These are phyloP conservation scores for Drosophila kepulauana DNA, from an alignment of 1,140 invertebrate genomes.

Conservation along the genomic window DNA sequence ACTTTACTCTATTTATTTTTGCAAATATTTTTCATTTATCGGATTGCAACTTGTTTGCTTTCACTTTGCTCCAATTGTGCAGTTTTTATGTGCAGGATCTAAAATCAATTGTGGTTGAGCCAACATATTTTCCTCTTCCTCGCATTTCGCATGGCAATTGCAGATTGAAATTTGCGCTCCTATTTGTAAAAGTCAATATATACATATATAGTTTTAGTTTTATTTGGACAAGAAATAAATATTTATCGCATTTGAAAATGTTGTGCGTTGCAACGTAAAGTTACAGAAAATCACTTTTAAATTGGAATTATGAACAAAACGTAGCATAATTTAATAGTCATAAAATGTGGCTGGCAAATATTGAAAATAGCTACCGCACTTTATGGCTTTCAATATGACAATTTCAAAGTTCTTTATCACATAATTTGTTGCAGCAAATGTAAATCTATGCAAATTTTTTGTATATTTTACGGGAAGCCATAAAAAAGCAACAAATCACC, in stretches of 20 bases:
- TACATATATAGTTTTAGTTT: not conserved
- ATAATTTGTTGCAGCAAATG: conserved; percentile 20
- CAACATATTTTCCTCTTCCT: conserved; percentile 29
- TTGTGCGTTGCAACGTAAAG: not conserved
- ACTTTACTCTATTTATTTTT: conserved; percentile 24
- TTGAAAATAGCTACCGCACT: not conserved
- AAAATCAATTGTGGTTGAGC: conserved; percentile 38
- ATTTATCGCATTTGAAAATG: not conserved
- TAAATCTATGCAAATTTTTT: conserved; percentile 34
- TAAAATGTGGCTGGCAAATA: not conserved
- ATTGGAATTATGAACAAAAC: not conserved
- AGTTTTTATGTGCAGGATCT: conserved; percentile 33
- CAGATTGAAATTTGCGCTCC: conserved; percentile 9
- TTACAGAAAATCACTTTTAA: not conserved
- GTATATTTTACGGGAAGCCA: conserved; percentile 22
- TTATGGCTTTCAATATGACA: conserved; percentile 6
- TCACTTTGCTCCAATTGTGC: conserved; percentile 33
- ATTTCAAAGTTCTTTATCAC: conserved; percentile 28
- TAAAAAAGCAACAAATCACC: conserved; percentile 30
- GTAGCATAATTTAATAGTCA: not conserved
- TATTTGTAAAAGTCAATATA: conserved; percentile 15
- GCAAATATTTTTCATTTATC: conserved; percentile 38
- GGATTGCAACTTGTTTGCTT: conserved; percentile 38
- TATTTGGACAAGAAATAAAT: not conserved
- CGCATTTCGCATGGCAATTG: not conserved